Evolutionary conservation across 2,113 vertebrate genomes (phyloP).

Genomic region (Podocnemis expansa): DNA sequence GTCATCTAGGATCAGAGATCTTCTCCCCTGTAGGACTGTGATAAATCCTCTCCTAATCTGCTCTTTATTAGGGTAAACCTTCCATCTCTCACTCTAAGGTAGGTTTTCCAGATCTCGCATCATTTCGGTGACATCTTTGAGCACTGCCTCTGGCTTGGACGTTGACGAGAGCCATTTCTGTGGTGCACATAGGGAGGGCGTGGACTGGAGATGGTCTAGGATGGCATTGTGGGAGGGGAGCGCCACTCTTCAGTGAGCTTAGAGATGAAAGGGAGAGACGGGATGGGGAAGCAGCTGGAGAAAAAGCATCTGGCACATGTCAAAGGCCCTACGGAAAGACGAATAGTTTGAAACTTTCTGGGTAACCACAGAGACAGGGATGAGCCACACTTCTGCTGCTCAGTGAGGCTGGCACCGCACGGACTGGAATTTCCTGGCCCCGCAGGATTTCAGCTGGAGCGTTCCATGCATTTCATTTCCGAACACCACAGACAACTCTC

Average conservation of each 20-base stretch:
- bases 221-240: neutral
- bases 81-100: too few species aligned
- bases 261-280: neutral
- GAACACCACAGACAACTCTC: neutral
- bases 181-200: neutral
- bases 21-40: too few species aligned
- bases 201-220: neutral
- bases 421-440: neutral
- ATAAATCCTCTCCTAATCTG: too few species aligned
- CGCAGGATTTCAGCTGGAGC: neutral
- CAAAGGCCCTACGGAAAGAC: neutral
- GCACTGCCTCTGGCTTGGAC: neutral
- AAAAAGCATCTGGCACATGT: neutral
- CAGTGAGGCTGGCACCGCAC: neutral
- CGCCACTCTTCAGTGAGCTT: neutral
- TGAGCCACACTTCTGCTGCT: neutral
- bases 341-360: neutral
- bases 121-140: too few species aligned
- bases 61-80: too few species aligned
- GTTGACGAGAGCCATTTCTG: neutral
- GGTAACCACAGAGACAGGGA: neutral
- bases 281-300: neutral
- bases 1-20: too few species aligned
- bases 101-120: too few species aligned
- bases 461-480: neutral